Conservation (phyloP, 2,113 vertebrate genomes). For the Lycocorax pyrrhopterus region DNA sequence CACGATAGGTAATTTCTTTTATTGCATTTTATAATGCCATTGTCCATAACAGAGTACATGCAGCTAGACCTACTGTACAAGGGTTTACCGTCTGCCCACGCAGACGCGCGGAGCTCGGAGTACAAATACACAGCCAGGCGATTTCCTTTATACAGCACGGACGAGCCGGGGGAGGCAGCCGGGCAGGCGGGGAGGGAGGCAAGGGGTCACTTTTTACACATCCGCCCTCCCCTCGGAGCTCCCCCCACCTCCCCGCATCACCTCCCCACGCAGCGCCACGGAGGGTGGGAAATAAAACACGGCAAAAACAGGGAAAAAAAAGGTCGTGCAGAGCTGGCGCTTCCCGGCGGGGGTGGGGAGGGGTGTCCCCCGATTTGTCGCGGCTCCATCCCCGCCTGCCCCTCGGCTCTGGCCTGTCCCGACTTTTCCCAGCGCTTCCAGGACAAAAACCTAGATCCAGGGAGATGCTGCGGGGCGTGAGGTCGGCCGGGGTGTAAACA, state of each 20-base stretch:
- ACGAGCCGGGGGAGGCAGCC: neutral
- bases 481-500: conserved; percentile 54
- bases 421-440: neutral
- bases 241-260: neutral
- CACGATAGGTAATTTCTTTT: conserved; percentile 83
- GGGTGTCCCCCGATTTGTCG: neutral
- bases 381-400: neutral
- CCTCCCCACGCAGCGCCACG: neutral
- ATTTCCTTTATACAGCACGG: conserved; percentile 81
- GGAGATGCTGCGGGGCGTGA: neutral
- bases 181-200: neutral
- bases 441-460: conserved; percentile 26
- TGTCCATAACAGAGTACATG: conserved; percentile 91
- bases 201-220: neutral
- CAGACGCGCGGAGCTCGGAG: conserved; percentile 85
- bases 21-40: conserved; percentile 90
- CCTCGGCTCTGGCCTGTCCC: neutral
- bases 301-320: neutral
- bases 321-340: neutral
- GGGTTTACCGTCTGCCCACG: conserved; percentile 86
- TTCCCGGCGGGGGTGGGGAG: neutral
- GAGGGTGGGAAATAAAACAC: neutral
- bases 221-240: neutral
- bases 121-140: conserved; percentile 82
- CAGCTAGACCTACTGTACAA: conserved; percentile 90